These are phyloP conservation scores for Entomyzon cyanotis DNA, from an alignment of 2,113 vertebrate genomes.

Conservation along the genomic window DNA sequence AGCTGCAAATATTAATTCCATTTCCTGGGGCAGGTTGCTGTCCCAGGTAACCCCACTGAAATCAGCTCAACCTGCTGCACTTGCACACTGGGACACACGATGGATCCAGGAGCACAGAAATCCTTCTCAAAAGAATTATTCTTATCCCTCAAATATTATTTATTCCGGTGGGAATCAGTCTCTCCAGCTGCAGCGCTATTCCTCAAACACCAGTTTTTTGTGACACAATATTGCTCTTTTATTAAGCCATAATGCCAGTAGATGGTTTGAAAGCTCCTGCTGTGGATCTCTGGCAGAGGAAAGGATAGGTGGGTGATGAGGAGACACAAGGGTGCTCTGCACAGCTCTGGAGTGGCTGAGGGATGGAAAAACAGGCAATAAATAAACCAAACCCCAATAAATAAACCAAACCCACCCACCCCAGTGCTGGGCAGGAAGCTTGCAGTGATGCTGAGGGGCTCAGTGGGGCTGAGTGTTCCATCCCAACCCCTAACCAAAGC, in stretches of 20 bases:
- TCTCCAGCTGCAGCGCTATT: not conserved
- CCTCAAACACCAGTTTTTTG: not conserved
- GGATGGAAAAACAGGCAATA: too few species aligned
- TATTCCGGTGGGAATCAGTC: not conserved
- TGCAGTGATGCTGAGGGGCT: too few species aligned
- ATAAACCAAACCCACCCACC: too few species aligned
- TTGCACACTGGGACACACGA: not conserved
- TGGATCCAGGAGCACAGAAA: not conserved
- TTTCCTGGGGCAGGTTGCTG: not conserved
- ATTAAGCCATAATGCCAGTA: not conserved
- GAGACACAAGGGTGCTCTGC: too few species aligned
- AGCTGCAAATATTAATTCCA: not conserved
- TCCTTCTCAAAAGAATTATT: not conserved
- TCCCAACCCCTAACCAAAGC: slow-evolving; percentile 12
- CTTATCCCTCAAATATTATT: not conserved
- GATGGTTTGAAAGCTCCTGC: not conserved
- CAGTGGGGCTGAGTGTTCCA: too few species aligned
- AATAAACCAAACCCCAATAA: too few species aligned
- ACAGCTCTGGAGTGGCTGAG: too few species aligned
- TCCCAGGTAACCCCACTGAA: not conserved
- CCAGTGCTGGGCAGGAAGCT: too few species aligned
- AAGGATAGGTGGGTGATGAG: too few species aligned
- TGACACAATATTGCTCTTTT: not conserved
- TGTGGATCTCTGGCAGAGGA: not conserved
- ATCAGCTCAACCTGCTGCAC: not conserved